Base-by-base conservation (phyloP, 2,113 vertebrate species). In the Antigone vipio region DNA sequence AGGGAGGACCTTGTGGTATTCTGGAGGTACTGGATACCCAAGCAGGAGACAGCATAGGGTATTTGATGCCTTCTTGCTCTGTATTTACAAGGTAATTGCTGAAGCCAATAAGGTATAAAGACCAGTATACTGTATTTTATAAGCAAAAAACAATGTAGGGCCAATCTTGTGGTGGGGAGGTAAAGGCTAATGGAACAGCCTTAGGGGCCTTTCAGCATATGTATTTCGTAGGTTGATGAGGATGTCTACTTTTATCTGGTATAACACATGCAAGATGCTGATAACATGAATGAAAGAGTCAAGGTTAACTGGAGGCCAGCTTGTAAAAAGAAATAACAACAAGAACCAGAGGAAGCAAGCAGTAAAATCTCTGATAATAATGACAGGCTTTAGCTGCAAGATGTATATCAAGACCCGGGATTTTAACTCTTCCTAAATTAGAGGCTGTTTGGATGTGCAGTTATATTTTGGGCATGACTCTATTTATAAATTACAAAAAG, bases 401-500 rank as follows among this genome's bases (percentile, higher is more conserved):
- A 94, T 60, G 60, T 53, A 20, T 84, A 63, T 68, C 27, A 75
- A 67, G 66, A 91, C 26, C 64, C 32, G 73, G 76, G 40, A 82
- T 82, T 91, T 93, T 93, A 94, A 80, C 63, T 50, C 40, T 92
- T 96, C 56, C 55, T 82, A 87, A 95, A 83, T 89, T 93, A 80
- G 52, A 79, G 62, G 53, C n/a, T 89, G 52, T 64, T 72, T 92
- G 58, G 35, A 85, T 75, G 50, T 92, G 52, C 58, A 73, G 49
- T 73, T 94, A 10, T 96, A 89, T 96, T 93, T 95, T 3, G 22
- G 42, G 64, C 73, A 78, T 3, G 12, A 63, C 38, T 86, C 62
- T 96, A 92, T 94, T 88, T 91, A 95, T 95, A 95, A 94, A 84
- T 74, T 89, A 93, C 85, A 95, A 90, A 92, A 97, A 92, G 23